phyloP scores from a whole-genome alignment of 2,797 vertebrate species.

The Syngnathus rostellatus region DNA sequence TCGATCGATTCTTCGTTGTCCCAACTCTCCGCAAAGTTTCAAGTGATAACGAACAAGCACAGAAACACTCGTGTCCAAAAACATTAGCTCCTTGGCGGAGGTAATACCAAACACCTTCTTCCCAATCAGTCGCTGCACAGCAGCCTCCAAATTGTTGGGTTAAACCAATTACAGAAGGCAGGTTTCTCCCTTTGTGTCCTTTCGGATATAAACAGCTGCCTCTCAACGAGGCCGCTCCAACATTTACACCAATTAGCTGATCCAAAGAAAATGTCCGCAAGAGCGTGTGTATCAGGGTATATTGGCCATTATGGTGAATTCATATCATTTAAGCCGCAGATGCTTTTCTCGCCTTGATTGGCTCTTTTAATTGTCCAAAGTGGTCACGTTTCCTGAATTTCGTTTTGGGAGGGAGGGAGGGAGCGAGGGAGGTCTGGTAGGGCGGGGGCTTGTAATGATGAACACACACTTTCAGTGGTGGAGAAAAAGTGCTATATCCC shows the following conservation, averaged over 20 bases:
- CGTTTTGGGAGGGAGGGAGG: neutral
- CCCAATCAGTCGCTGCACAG: slow-evolving; percentile 13
- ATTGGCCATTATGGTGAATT: slow-evolving; percentile 35
- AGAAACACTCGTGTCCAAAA: slow-evolving; percentile 6
- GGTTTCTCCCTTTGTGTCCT: slow-evolving; percentile 34
- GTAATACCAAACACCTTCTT: slow-evolving; percentile 8
- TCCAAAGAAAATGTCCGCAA: slow-evolving; percentile 26
- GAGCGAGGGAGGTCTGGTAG: too few species aligned
- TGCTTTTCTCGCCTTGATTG: slow-evolving; percentile 9
- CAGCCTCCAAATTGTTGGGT: slow-evolving; percentile 16
- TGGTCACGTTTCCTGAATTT: slow-evolving; percentile 31
- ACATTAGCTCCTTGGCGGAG: slow-evolving; percentile 10
- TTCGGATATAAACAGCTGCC: slow-evolving; percentile 30
- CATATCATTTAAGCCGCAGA: slow-evolving; percentile 30
- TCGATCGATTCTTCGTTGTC: neutral
- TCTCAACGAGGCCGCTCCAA: slow-evolving; percentile 47
- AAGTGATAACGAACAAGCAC: neutral
- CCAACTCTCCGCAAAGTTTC: neutral
- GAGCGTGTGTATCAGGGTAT: slow-evolving; percentile 29
- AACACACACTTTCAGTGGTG: neutral
- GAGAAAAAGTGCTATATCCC: slow-evolving; percentile 14
- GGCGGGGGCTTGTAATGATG: neutral
- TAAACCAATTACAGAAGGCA: slow-evolving; percentile 13
- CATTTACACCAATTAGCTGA: slow-evolving; percentile 48
- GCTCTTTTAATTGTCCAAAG: neutral